phyloP scores from a whole-genome alignment of 2,113 vertebrate genomes.

The Spizaetus ornatus region DNA sequence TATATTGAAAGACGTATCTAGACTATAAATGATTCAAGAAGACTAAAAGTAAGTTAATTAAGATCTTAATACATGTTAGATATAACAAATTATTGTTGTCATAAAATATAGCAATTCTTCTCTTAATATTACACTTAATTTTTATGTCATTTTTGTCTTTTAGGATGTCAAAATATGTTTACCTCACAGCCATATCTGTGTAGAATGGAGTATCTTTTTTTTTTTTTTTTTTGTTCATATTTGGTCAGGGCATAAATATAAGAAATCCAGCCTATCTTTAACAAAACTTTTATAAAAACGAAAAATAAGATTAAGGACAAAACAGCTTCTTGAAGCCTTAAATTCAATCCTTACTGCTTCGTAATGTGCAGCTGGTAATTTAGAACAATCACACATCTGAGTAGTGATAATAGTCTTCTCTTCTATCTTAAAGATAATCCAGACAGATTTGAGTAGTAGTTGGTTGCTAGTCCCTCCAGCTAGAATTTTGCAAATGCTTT shows the following conservation, averaged over 20 bases:
- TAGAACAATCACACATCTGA: background rate
- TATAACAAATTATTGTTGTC: background rate
- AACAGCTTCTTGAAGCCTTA: background rate
- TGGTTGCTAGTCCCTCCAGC: background rate
- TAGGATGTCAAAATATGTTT: background rate
- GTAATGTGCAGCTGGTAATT: background rate
- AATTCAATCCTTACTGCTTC: background rate
- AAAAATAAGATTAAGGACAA: background rate
- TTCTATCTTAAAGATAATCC: background rate
- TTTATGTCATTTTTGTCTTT: background rate
- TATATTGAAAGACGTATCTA: background rate
- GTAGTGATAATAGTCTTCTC: background rate
- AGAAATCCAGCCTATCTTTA: background rate
- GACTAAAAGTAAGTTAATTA: background rate
- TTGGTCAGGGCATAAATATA: background rate
- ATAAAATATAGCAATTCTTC: background rate
- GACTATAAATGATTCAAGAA: background rate
- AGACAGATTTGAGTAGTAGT: background rate
- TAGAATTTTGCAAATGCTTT: constrained; percentile 1
- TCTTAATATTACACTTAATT: background rate
- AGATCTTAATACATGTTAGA: background rate
- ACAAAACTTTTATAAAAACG: background rate
- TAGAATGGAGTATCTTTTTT: background rate
- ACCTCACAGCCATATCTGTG: accelerated
- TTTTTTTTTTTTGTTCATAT: background rate